These are phyloP conservation scores for Macrosteles quadrilineatus DNA, from an alignment of 1,140 invertebrate genomes.

Conservation along the genomic window DNA sequence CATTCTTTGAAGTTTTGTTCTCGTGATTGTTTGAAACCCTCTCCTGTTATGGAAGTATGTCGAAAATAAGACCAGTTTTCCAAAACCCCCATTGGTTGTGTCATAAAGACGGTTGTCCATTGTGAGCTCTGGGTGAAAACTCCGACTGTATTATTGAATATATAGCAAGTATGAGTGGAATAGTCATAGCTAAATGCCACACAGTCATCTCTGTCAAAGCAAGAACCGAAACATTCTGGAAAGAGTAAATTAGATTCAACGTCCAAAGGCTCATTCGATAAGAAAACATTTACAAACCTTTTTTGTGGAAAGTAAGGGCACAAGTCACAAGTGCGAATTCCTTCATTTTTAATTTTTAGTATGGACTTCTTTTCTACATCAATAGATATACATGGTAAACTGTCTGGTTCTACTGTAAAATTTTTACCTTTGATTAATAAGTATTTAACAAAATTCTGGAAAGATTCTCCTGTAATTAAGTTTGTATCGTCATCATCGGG, in stretches of 20 bases:
- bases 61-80: slow-evolving; percentile 25
- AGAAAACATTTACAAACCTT: slow-evolving; percentile 20
- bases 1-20: slow-evolving; percentile 10
- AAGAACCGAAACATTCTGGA: slow-evolving; percentile 22
- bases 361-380: slow-evolving; percentile 11
- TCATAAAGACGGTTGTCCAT: slow-evolving; percentile 33
- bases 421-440: slow-evolving; percentile 32
- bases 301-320: slow-evolving; percentile 33
- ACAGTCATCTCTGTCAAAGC: slow-evolving; percentile 21
- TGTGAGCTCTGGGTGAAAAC: slow-evolving; percentile 1
- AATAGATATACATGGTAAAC: slow-evolving; percentile 9
- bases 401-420: slow-evolving; percentile 29
- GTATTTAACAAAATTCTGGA: slow-evolving; percentile 32
- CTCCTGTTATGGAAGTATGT: slow-evolving; percentile 23
- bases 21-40: too few relatives aligned
- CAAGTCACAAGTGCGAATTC: slow-evolving; percentile 29
- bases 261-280: slow-evolving; percentile 1
- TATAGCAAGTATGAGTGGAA: not conserved
- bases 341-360: slow-evolving; percentile 28
- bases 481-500: slow-evolving; percentile 16
- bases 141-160: slow-evolving; percentile 22
- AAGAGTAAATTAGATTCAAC: slow-evolving; percentile 10
- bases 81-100: slow-evolving; percentile 25
- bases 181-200: slow-evolving; percentile 29
- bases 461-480: slow-evolving; percentile 24